These are phyloP conservation scores for Lasioglossum malachurum DNA, from an alignment of 2,888 invertebrate genomes.

Conservation along the genomic window DNA sequence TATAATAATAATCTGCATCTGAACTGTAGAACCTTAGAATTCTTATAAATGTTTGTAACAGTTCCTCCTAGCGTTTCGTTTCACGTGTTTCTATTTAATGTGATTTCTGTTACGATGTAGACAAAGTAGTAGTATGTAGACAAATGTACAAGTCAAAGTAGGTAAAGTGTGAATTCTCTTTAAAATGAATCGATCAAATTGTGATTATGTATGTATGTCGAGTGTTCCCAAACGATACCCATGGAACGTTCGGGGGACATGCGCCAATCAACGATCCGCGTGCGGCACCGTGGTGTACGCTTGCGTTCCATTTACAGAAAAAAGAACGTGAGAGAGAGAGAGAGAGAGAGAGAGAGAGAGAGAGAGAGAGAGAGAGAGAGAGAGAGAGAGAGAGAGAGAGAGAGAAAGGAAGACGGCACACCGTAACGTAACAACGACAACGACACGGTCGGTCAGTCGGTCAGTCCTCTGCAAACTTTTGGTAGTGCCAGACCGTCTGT, in stretches of 20 bases:
- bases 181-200: background rate
- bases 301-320: conserved; percentile 36
- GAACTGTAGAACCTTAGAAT: background rate
- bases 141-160: background rate
- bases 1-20: background rate
- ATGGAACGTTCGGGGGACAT: conserved; percentile 1
- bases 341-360: conserved; percentile 5
- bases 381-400: conserved; percentile 9
- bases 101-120: background rate
- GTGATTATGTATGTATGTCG: background rate
- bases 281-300: conserved; percentile 33
- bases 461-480: conserved; percentile 47
- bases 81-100: background rate
- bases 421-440: conserved; percentile 32
- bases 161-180: background rate
- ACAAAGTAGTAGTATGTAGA: background rate
- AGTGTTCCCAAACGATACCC: background rate
- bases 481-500: conserved; percentile 15
- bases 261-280: conserved; percentile 34
- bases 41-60: background rate
- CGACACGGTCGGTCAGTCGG: conserved; percentile 40
- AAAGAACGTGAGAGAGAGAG: conserved; percentile 9
- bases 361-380: conserved; percentile 1
- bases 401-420: conserved; percentile 30
- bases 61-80: background rate